Evolutionary conservation across 2,797 vertebrate species (phyloP), one percentile per base, ranked within the genome.

Genomic region (Danio jaintianensis): DNA sequence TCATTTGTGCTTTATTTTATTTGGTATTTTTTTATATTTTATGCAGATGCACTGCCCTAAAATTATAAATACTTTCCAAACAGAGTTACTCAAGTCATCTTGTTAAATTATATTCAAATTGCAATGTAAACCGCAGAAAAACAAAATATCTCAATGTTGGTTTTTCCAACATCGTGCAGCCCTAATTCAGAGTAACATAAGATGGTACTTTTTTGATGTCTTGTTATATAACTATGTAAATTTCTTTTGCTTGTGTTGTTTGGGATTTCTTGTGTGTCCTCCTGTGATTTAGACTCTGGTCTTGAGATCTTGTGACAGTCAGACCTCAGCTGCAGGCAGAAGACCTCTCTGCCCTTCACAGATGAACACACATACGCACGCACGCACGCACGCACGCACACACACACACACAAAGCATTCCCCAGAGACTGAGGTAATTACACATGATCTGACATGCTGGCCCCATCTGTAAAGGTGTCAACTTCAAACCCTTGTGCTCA

Each of bases 391-490:
- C 58, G 13, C 78, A 48, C 48, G 52, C 50, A 50, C 63, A 75
- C 64, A 38, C 63, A 40, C 55, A n/a, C 38, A 53, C 9, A 16
- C 16, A 40, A 1, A 56, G 50, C 18, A 29, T 16, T 80, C 82
- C 80, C 85, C 59, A 71, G 80, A 69, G 85, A 82, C 70, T 71
- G 69, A 63, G 56, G 75, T 82, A 79, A 87, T 87, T 80, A 82
- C 47, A 52, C 66, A 80, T 74, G 22, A 80, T 70, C 69, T 73
- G 76, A 75, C 70, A 80, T 45, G 69, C 80, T 82, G 61, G 77
- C 72, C 74, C 69, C 78, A 71, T 80, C 84, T 78, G 80, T 84
- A 72, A n/a, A n/a, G 29, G 50, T 76, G 62, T 83, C 67, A 85
- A 75, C 78, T 83, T 74, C 79, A 74, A 83, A 75, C 83, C 67